These are phyloP conservation scores for Acleris literana DNA, from an alignment of 2,888 invertebrate species.

Conservation along the genomic window DNA sequence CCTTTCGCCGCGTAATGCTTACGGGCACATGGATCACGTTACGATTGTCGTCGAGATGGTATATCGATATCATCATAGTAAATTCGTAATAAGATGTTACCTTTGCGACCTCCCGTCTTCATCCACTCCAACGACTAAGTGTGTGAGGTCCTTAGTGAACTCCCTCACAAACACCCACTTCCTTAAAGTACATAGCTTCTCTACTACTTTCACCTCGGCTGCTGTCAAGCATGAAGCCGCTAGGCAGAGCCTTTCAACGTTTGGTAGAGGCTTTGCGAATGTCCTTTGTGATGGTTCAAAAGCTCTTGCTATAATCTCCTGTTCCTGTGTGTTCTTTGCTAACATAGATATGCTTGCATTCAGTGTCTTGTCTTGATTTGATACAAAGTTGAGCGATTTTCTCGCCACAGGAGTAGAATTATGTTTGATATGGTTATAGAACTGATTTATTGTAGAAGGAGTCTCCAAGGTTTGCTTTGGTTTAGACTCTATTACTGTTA, in stretches of 20 bases:
- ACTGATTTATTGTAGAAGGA: conserved; percentile 67
- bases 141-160: conserved; percentile 66
- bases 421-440: conserved; percentile 65
- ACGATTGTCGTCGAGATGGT: no score
- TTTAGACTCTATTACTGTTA: conserved; percentile 50
- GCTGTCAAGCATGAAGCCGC: conserved; percentile 65
- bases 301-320: conserved; percentile 67
- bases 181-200: conserved; percentile 55
- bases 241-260: conserved; percentile 51
- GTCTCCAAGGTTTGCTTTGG: conserved; percentile 57
- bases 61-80: no score
- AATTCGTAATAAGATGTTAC: conserved; percentile 46
- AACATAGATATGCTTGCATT: conserved; percentile 51
- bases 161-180: conserved; percentile 65
- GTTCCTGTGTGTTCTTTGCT: conserved; percentile 70
- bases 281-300: conserved; percentile 60
- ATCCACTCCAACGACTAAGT: conserved; percentile 74
- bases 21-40: no score
- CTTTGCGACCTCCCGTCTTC: conserved; percentile 71
- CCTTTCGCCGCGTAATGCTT: no score
- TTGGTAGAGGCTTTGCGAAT: conserved; percentile 41
- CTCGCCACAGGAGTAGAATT: conserved; percentile 73
- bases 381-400: conserved; percentile 70
- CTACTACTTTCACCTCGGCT: conserved; percentile 55
- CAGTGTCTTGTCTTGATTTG: conserved; percentile 41